A percentile compares a stretch with the other conserved stretches of the same genome.
Evolutionary conservation across 1,140 invertebrate species (phyloP).

Genomic region (Cecropterus lyciades): DNA sequence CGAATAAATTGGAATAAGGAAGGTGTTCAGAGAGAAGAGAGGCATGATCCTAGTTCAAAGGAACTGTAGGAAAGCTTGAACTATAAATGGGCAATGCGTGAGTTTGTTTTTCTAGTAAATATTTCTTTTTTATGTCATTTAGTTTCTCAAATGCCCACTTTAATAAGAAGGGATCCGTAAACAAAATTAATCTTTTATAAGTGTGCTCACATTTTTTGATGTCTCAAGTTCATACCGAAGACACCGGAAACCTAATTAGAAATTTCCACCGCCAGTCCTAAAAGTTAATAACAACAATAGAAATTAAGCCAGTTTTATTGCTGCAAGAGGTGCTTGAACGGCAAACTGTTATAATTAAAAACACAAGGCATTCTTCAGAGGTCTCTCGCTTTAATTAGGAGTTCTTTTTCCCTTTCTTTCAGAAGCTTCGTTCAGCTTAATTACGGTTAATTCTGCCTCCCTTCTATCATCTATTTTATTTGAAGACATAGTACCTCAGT

Average conservation of each 20-base stretch:
- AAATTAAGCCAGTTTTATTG: conserved; percentile 58
- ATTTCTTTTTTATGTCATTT: no score
- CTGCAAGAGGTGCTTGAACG: conserved; percentile 46
- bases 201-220: background rate
- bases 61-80: background rate
- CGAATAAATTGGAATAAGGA: conserved; percentile 75
- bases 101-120: no score
- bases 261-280: conserved; percentile 29
- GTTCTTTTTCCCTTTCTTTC: conserved; percentile 54
- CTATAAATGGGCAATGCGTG: conserved; percentile 7
- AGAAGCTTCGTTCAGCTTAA: conserved; percentile 48
- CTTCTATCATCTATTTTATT: conserved; percentile 56
- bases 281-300: conserved; percentile 49
- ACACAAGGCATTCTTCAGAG: conserved; percentile 66
- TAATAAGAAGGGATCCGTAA: no score
- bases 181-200: no score
- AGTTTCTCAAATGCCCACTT: no score
- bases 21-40: conserved; percentile 44
- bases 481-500: conserved; percentile 46
- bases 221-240: background rate
- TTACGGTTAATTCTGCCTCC: conserved; percentile 62
- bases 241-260: conserved; percentile 26
- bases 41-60: conserved; percentile 26
- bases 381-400: conserved; percentile 71
- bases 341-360: conserved; percentile 73